Percentiles rank a stretch among this genome's conserved stretches.
Evolutionary conservation across 2,888 invertebrate species (phyloP).

Genomic region (Adelphocoris suturalis): DNA sequence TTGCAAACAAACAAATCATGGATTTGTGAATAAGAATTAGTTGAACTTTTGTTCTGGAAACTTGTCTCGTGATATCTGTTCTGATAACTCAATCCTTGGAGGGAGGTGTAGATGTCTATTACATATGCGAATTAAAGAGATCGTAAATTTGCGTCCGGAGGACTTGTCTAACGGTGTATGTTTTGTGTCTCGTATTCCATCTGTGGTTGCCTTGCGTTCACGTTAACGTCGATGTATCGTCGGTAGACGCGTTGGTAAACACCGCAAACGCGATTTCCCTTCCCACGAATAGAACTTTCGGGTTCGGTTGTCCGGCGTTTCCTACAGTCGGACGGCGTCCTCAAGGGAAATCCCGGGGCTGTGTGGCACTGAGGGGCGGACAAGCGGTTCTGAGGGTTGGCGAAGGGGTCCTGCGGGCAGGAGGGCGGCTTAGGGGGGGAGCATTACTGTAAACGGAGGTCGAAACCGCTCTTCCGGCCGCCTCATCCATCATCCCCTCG

Average conservation of each 20-base stretch:
- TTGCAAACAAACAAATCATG: too few relatives aligned
- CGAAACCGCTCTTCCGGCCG: slow-evolving; percentile 14
- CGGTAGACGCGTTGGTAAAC: background rate
- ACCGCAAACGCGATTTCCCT: slow-evolving; percentile 17
- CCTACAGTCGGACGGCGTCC: background rate
- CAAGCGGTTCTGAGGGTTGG: background rate
- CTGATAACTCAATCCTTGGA: too few relatives aligned
- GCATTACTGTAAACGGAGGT: slow-evolving; percentile 37
- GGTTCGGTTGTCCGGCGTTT: background rate
- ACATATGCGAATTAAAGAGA: background rate
- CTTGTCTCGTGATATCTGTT: background rate
- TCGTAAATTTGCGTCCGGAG: background rate
- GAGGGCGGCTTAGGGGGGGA: background rate
- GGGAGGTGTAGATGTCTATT: too few relatives aligned
- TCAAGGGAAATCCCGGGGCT: background rate
- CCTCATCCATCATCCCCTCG: slow-evolving; percentile 34
- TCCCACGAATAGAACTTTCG: background rate
- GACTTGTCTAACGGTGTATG: background rate
- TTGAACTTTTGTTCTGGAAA: too few relatives aligned
- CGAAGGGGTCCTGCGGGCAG: background rate
- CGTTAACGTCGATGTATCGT: slow-evolving; percentile 30
- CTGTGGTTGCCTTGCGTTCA: background rate
- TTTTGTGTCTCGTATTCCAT: background rate
- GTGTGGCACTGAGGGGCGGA: background rate
- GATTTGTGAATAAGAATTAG: too few relatives aligned